A percentile compares a stretch with the other conserved stretches of the same genome.
phyloP scores from a whole-genome alignment of 2,113 vertebrate genomes.

The Cyanoramphus novaezelandiae region DNA sequence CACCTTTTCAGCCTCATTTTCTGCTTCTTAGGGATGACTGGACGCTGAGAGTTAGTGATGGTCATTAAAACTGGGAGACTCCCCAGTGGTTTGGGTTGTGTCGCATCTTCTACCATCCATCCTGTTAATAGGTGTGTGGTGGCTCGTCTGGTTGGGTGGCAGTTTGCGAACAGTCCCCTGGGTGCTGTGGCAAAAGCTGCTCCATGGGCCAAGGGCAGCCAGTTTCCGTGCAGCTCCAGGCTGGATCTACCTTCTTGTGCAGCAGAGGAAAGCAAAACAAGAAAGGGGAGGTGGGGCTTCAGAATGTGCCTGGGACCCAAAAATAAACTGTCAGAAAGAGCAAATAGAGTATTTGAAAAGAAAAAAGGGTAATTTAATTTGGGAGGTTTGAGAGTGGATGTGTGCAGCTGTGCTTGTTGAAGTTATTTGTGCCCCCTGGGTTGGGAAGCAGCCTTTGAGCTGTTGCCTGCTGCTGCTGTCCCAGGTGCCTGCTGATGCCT shows the following conservation, averaged over 20 bases:
- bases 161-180: neutral
- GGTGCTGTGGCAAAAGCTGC: neutral
- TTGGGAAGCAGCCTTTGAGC: neutral
- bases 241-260: neutral
- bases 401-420: neutral
- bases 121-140: accelerated
- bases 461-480: neutral
- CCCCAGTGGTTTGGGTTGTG: neutral
- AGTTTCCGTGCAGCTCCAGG: accelerated
- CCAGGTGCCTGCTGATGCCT: neutral
- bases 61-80: neutral
- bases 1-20: neutral
- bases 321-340: neutral
- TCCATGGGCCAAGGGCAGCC: neutral
- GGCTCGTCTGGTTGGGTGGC: neutral
- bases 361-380: neutral
- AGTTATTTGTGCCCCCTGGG: neutral
- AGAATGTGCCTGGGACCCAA: neutral
- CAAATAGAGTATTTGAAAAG: neutral
- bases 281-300: neutral
- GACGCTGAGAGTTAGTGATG: neutral
- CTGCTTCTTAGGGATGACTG: neutral
- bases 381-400: neutral
- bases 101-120: accelerated
- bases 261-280: neutral